Evolutionary conservation across 2,113 vertebrate genomes (phyloP), one percentile per base, ranked within the genome.

Genomic region (Pangasianodon gigas): DNA sequence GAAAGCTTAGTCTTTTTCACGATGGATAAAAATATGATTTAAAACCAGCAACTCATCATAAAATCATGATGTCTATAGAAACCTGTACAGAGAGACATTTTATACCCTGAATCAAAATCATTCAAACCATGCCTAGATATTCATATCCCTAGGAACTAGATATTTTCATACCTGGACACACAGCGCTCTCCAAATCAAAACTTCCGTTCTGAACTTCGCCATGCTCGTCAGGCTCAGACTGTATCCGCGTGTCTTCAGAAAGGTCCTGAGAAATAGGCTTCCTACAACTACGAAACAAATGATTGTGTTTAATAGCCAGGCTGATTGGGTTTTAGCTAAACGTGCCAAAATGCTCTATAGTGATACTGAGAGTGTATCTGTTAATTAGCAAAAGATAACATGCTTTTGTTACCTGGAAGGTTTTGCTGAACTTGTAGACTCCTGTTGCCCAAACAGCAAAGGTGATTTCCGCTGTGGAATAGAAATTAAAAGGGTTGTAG

Each of bases 131-230:
- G 21, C 24, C 44, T 29, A 13, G 44, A 79, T 46, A 75, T 24
- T n/a, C 2, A 21, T 0, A 46, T 77, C 41, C 21, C 6, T 41
- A 75, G 18, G 2, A 75, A 10, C 41, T 11, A 44, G 71, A 54
- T 60, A 24, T 65, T 9, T 48, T 19, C 60, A 41, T 90, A 98
- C 98, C 98, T 95, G 97, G 97, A 93, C 97, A 99, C 91, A 95
- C 87, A 0, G 90, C 88, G 10, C 95, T 95, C 71, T 94, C 96
- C 84, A 84, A 92, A n/a, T 92, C 94, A 37, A 94, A 92, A 48
- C 94, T 21, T 48, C 86, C 44, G 4, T 67, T 48, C 37, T 24
- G 83, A 14, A 56, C 3, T 44, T 89, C 82, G 26, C 37, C 54
- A 8, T 37, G 29, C 56, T 77, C 46, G 26, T 90, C 89, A 24